These are phyloP conservation scores for Tretioscincus oriximinensis DNA, from an alignment of 2,113 vertebrate genomes.

Conservation along the genomic window DNA sequence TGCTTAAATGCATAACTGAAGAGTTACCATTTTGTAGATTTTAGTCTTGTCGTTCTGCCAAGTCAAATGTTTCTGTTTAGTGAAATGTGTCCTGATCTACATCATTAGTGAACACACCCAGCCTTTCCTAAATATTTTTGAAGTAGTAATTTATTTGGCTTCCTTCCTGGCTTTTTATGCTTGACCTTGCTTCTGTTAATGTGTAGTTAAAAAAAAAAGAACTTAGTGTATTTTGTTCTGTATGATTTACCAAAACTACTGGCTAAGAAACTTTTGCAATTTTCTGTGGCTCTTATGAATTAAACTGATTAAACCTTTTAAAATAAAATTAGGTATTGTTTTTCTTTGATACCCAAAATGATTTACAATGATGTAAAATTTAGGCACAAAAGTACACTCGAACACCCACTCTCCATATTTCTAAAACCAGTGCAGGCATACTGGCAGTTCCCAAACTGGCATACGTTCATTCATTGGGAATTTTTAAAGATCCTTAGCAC, in stretches of 20 bases:
- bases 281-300: neutral
- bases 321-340: too few species aligned
- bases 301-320: neutral
- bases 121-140: neutral
- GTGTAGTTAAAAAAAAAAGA: slow-evolving; percentile 1
- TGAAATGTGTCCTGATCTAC: slow-evolving; percentile 1
- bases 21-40: neutral
- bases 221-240: neutral
- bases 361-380: neutral
- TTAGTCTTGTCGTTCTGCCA: slow-evolving; percentile 15
- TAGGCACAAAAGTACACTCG: neutral
- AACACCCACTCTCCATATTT: neutral
- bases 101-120: neutral
- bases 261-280: neutral
- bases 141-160: slow-evolving; percentile 15
- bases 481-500: too few species aligned
- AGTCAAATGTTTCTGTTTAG: slow-evolving; percentile 28
- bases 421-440: too few species aligned
- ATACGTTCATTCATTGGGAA: too few species aligned
- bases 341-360: too few species aligned
- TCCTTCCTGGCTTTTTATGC: slow-evolving; percentile 11
- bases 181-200: slow-evolving; percentile 15
- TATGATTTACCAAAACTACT: neutral
- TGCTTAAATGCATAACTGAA: neutral
- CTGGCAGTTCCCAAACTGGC: neutral